phyloP scores from a whole-genome alignment of 2,113 vertebrate genomes.

The Amazona vittata region DNA sequence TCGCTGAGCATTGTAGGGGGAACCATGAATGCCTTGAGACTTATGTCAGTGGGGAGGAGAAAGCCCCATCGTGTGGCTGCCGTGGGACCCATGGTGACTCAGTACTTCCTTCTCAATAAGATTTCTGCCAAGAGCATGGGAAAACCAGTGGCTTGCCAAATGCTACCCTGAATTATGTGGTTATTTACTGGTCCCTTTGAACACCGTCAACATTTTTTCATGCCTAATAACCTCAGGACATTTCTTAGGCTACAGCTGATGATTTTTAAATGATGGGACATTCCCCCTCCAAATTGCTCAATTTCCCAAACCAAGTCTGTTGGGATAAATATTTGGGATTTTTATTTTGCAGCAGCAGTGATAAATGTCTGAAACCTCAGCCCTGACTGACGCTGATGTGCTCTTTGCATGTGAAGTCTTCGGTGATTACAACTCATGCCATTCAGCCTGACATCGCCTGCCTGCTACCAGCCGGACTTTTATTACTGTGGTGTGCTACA shows the following conservation, averaged over 20 bases:
- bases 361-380: neutral
- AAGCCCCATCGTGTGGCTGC: neutral
- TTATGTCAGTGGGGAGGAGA: neutral
- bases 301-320: neutral
- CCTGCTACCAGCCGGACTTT: neutral
- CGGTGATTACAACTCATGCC: neutral
- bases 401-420: neutral
- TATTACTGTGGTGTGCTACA: neutral
- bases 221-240: neutral
- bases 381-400: neutral
- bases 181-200: conserved; percentile 9
- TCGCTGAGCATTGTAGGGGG: neutral
- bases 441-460: neutral
- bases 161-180: neutral
- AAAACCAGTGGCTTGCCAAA: neutral
- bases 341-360: neutral
- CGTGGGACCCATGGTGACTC: neutral
- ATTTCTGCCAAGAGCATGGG: neutral
- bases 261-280: neutral
- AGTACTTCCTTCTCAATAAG: neutral
- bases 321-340: neutral
- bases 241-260: neutral
- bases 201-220: neutral
- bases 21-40: neutral
- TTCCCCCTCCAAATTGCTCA: neutral